A percentile compares a stretch with the other conserved stretches of the same genome.
These are phyloP conservation scores for Turnix velox DNA, from an alignment of 2,113 vertebrate genomes.

Conservation along the genomic window DNA sequence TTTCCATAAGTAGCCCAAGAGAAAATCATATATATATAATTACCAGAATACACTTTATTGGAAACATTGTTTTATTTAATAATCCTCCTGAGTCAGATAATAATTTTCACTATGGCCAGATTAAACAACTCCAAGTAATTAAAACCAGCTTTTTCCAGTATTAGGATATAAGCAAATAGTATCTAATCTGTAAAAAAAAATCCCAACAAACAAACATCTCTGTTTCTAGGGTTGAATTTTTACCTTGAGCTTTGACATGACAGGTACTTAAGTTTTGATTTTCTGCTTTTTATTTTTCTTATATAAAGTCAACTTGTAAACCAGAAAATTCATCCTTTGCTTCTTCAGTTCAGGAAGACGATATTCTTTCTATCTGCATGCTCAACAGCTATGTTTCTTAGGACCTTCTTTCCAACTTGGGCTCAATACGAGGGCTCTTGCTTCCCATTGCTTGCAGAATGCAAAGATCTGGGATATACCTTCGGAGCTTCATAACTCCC, in stretches of 20 bases:
- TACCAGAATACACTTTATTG: background rate
- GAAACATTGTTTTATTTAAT: background rate
- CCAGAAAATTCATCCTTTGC: background rate
- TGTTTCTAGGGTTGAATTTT: background rate
- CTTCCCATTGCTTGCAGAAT: background rate
- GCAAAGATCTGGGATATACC: background rate
- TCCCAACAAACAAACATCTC: accelerated
- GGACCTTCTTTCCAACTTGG: accelerated
- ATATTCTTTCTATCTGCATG: background rate
- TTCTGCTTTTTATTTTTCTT: background rate
- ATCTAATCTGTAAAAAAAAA: background rate
- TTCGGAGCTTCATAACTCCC: background rate
- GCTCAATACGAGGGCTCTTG: background rate
- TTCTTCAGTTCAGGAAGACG: background rate
- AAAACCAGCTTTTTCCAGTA: background rate
- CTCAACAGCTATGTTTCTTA: background rate
- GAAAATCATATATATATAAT: background rate
- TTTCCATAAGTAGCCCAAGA: background rate
- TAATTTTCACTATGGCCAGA: background rate
- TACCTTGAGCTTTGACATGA: background rate
- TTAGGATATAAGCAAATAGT: background rate
- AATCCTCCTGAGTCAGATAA: background rate
- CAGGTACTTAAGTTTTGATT: background rate
- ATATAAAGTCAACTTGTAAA: background rate
- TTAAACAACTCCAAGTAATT: background rate